Conservation (phyloP, 2,888 invertebrate genomes). For the Frankliniella intonsa region DNA sequence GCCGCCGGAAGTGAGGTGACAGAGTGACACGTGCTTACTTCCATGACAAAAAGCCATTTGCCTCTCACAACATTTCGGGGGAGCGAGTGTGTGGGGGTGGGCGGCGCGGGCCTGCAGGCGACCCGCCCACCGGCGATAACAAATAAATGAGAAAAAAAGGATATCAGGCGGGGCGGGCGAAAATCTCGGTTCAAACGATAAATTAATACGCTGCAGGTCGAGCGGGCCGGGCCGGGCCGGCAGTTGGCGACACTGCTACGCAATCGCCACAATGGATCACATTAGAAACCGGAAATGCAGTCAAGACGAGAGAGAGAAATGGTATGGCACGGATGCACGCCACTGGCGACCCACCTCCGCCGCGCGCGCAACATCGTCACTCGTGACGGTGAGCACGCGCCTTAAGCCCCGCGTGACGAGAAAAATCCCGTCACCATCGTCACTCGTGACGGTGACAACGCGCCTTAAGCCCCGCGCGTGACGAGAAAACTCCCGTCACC, state of each 20-base stretch:
- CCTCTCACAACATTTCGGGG: not conserved
- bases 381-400: too few relatives aligned
- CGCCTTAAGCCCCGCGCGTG: too few relatives aligned
- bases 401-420: too few relatives aligned
- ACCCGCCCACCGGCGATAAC: not conserved
- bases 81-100: not conserved
- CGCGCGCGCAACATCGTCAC: too few relatives aligned
- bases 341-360: too few relatives aligned
- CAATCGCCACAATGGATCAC: not conserved
- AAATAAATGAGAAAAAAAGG: not conserved
- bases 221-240: not conserved
- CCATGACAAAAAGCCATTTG: conserved; percentile 25
- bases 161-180: not conserved
- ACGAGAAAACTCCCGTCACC: too few relatives aligned
- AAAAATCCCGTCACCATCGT: too few relatives aligned
- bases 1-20: not conserved
- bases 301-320: not conserved
- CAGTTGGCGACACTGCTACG: not conserved
- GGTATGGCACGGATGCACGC: not conserved
- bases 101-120: not conserved
- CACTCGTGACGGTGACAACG: too few relatives aligned
- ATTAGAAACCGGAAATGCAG: not conserved
- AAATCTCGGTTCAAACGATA: conserved; percentile 13
- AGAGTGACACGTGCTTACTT: not conserved
- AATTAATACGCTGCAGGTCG: not conserved